Base-by-base conservation (phyloP, 2,888 invertebrate genomes). In the Netelia fuscicornis region DNA sequence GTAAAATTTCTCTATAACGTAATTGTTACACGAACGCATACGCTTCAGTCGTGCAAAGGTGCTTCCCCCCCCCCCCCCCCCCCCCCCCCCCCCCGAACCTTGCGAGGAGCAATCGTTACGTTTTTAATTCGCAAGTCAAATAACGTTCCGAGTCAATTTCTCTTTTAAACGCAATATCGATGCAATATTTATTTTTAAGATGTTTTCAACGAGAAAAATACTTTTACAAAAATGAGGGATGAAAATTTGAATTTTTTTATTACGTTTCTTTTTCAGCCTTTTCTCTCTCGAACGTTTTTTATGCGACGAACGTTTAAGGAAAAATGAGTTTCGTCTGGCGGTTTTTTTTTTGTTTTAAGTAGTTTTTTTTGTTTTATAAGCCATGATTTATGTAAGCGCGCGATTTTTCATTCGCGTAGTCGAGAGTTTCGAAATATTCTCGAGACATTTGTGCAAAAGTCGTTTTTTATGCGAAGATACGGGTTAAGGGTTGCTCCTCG, bases 31-130 rank as follows among this genome's bases (percentile, higher is more conserved):
- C 87, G 88, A 91, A 91, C 89, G 87, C 89, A 91, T 92, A 91
- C 90, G 91, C 91, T 91, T 92, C 88, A 89, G 87, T 87, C 86
- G 89, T 89, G 89, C 88, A 89, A 37, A 90, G 89, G 88, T 89
- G 89, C 89, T 91, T 89, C 86, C 5, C 8, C 37, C 37, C 37
- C 37, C 37, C 37, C 37, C 37, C 37, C 37, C 30, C 30, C 1
- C 30, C 3, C 30, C 0, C 3, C 3, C 30, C 30, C 1, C 30
- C 30, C 37, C 83, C 82, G 86, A 70, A 87, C 87, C 84, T 88
- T 87, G 86, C 88, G 86, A 87, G 86, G 89, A 90, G 87, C 86
- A 85, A 85, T 56, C 13, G 65, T 71, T 30, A 23, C 25, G 42
- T 37, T 78, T 75, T 20, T 56, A 56, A 79, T 48, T 48, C 54